A percentile compares a stretch with the other conserved stretches of the same genome.
phyloP scores from a whole-genome alignment of 2,113 vertebrate species.

The Pholis gunnellus region DNA sequence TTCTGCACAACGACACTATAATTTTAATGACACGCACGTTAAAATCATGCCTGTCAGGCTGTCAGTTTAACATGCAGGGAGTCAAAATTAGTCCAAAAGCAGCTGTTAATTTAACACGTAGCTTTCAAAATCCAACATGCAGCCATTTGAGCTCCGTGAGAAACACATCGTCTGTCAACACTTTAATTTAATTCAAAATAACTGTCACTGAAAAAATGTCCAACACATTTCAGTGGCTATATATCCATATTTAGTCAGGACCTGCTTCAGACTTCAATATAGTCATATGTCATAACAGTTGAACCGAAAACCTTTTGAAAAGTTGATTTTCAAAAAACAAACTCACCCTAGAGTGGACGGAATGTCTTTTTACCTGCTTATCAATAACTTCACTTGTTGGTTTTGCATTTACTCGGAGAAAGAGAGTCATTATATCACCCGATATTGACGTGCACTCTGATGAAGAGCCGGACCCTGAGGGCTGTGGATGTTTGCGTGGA shows the following conservation, averaged over 20 bases:
- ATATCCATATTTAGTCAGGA: background rate
- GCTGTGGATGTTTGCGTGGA: slow-evolving; percentile 16
- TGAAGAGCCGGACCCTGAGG: background rate
- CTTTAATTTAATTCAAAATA: slow-evolving; percentile 4
- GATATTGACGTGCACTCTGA: background rate
- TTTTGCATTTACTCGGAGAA: background rate
- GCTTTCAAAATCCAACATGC: background rate
- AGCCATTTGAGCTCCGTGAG: background rate
- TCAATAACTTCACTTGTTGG: background rate
- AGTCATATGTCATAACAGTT: too few relatives aligned
- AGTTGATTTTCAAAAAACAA: background rate
- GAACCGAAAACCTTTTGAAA: background rate
- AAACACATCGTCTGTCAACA: background rate
- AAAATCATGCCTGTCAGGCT: background rate
- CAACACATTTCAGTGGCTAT: background rate
- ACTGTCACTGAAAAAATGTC: background rate
- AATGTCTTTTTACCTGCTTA: background rate
- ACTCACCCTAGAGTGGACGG: background rate
- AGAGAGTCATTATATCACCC: slow-evolving; percentile 7
- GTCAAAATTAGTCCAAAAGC: slow-evolving; percentile 8
- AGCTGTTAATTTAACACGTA: background rate
- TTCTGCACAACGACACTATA: background rate
- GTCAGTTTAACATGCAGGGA: background rate
- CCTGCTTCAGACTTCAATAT: background rate
- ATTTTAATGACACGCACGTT: background rate